Evolutionary conservation across 2,113 vertebrate species (phyloP), one percentile per base, ranked within the genome.

Genomic region (Speoplatyrhinus poulsoni): DNA sequence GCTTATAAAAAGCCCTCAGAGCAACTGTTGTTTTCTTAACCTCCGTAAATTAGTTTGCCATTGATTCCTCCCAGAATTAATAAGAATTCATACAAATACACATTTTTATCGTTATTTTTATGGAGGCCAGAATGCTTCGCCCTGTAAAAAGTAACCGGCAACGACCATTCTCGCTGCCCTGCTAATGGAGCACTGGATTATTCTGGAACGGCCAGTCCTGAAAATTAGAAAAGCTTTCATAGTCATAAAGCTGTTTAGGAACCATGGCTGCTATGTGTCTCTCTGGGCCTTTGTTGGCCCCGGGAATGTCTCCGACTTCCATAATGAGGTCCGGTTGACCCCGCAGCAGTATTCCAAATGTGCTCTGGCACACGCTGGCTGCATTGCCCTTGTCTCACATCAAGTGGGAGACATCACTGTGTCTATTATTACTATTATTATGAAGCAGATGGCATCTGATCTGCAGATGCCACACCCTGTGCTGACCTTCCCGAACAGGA

Each of bases 171-270:
- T 41, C 36, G 36, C 3, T 10, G 11, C 49, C 50, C 3, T 13
- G 12, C 52, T 15, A 53, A 6, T 53, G 36, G 36, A 41, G 36
- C 36, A 8, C 36, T 5, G 36, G 36, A 41, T 41, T 41, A 53
- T 13, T n/a, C 54, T 32, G 53, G 60, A 65, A n/a, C 17, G 16
- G 12, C 3, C 60, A 9, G 10, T 1, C 1, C 33, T 49, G 41
- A 60, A 69, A 56, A 82, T 84, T 82, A 86, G 83, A 79, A 88
- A 87, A 72, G 53, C 83, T 89, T 87, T 88, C 82, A 86, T 67
- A 57, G 70, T 82, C 90, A 87, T 87, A 85, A 82, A 78, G 74
- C 68, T 84, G 80, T 90, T 82, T 80, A 86, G 66, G 60, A 82
- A 67, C 76, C 72, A 75, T 61, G 72, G 65, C 67, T 75, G 73